A percentile compares a stretch with the other conserved stretches of the same genome.
These are phyloP conservation scores for Thamnophis sirtalis DNA, from an alignment of 2,113 vertebrate species.

Conservation along the genomic window DNA sequence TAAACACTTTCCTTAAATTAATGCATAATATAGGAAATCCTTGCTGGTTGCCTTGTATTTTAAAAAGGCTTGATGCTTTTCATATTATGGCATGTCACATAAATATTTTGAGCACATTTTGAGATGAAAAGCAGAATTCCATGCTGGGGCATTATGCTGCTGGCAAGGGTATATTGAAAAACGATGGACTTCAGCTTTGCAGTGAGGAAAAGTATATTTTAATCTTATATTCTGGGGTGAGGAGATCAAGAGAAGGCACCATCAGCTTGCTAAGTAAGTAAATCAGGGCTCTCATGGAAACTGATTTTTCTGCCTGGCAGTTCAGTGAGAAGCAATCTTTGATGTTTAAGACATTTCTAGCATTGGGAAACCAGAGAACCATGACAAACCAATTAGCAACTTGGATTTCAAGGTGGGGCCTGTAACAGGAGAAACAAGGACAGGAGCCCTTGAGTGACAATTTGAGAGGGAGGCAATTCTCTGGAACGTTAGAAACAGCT, in stretches of 20 bases:
- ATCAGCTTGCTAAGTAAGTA: neutral
- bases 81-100: neutral
- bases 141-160: neutral
- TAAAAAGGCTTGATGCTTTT: neutral
- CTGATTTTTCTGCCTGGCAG: neutral
- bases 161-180: neutral
- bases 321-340: neutral
- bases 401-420: neutral
- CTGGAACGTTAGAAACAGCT: neutral
- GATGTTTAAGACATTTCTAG: neutral
- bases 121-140: neutral
- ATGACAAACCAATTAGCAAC: slow-evolving; percentile 13
- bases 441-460: neutral
- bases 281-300: neutral
- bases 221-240: neutral
- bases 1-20: neutral
- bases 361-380: neutral
- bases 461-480: neutral
- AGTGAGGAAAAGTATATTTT: neutral
- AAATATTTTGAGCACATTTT: neutral
- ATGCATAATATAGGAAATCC: neutral
- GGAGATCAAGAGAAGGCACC: neutral
- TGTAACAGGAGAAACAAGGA: neutral
- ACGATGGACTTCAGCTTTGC: neutral
- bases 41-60: neutral